Evolutionary conservation across 2,888 invertebrate genomes (phyloP).

Genomic region (Ametastegia equiseti): DNA sequence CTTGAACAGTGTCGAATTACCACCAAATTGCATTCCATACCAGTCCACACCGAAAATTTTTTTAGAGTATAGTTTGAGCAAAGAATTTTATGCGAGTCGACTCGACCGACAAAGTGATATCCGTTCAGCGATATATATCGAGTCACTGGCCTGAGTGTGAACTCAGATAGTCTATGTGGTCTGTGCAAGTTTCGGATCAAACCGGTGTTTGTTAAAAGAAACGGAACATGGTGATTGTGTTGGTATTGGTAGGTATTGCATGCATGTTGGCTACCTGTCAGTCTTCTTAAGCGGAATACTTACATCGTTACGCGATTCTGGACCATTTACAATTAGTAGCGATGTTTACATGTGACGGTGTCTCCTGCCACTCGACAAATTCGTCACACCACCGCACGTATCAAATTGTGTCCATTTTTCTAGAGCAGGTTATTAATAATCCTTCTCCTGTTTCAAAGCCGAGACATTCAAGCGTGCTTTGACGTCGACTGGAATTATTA

Average conservation of each 20-base stretch:
- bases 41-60: too few species aligned
- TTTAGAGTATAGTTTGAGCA: too few species aligned
- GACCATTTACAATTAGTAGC: conserved; percentile 16
- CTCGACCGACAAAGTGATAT: too few species aligned
- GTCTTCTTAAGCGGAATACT: neutral
- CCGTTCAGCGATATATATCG: too few species aligned
- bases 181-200: neutral
- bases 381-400: conserved; percentile 9
- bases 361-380: neutral
- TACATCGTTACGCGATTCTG: neutral
- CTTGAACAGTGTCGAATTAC: too few species aligned
- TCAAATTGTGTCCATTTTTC: conserved; percentile 37
- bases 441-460: conserved; percentile 17
- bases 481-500: conserved; percentile 26
- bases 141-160: neutral
- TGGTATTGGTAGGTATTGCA: too few species aligned
- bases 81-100: too few species aligned
- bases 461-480: conserved; percentile 21
- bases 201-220: neutral
- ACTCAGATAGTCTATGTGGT: neutral
- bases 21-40: too few species aligned
- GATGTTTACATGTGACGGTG: conserved; percentile 2
- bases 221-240: neutral
- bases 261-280: neutral
- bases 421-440: conserved; percentile 40